phyloP scores from a whole-genome alignment of 2,888 invertebrate species.

The Erannis defoliaria region DNA sequence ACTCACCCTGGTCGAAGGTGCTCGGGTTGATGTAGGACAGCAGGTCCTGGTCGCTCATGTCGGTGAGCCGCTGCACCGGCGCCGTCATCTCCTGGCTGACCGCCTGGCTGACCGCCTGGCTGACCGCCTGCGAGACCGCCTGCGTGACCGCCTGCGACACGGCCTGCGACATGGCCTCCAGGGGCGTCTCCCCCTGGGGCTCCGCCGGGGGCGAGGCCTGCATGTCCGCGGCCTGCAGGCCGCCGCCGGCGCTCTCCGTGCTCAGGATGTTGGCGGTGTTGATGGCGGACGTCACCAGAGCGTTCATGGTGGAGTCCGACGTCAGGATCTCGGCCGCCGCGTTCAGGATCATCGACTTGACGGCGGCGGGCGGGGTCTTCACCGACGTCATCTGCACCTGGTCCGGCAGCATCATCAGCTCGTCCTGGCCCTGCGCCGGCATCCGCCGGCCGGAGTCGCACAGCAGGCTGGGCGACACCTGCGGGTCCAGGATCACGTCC shows the following conservation, averaged over 20 bases:
- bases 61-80: conserved; percentile 91
- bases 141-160: conserved; percentile 83
- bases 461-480: conserved; percentile 87
- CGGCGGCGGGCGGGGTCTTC: conserved; percentile 87
- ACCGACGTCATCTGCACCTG: conserved; percentile 74
- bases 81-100: conserved; percentile 85
- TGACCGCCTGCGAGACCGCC: conserved; percentile 80
- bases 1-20: conserved; percentile 94
- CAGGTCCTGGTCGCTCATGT: conserved; percentile 95
- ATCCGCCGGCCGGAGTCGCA: conserved; percentile 62
- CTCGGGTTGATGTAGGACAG: conserved; percentile 96
- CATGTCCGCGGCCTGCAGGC: conserved; percentile 53
- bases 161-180: conserved; percentile 81
- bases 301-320: conserved; percentile 87
- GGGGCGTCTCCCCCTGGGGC: conserved; percentile 71
- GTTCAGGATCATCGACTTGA: conserved; percentile 91
- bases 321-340: conserved; percentile 91
- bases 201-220: conserved; percentile 62
- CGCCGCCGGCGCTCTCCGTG: conserved; percentile 65
- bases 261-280: conserved; percentile 81
- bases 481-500: conserved; percentile 87
- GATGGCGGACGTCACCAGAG: conserved; percentile 84
- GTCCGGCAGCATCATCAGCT: conserved; percentile 75
- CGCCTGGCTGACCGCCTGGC: conserved; percentile 80
- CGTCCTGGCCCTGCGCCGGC: conserved; percentile 63